Evolutionary conservation across 1,140 invertebrate species (phyloP).

Genomic region (Parasteatoda tepidariorum): DNA sequence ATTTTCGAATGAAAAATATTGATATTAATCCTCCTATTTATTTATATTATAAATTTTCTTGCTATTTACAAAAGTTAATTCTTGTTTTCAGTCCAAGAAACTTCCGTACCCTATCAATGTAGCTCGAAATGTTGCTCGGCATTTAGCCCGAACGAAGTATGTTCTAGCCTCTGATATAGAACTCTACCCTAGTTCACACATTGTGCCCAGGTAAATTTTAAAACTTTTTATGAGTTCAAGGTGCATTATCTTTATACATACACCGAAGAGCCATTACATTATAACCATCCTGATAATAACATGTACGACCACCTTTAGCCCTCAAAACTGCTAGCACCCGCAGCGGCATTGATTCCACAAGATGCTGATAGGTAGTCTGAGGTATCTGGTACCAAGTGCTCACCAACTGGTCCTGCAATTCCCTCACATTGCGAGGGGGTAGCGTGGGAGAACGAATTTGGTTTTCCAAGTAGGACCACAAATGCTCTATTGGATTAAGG

Average conservation of each 20-base stretch:
- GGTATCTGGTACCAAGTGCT: no score
- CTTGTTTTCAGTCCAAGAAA: constrained; percentile 59
- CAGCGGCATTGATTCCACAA: no score
- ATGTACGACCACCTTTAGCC: no score
- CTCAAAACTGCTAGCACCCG: no score
- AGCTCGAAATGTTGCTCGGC: constrained; percentile 65
- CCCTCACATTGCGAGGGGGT: no score
- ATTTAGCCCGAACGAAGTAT: constrained; percentile 63
- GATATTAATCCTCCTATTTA: background rate
- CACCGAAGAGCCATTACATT: no score
- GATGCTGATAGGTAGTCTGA: no score
- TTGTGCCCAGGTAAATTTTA: constrained; percentile 58
- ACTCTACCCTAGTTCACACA: constrained; percentile 64
- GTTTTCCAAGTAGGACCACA: no score
- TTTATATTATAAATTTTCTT: background rate
- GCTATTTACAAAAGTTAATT: background rate
- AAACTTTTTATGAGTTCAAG: background rate
- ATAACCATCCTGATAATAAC: no score
- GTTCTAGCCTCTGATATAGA: constrained; percentile 66
- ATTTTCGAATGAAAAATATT: background rate
- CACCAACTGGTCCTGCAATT: no score
- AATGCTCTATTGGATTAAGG: no score
- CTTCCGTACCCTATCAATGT: constrained; percentile 67
- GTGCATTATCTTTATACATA: background rate
- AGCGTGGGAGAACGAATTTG: no score